Percentiles rank a stretch among this genome's conserved stretches.
Conservation (phyloP, 1,140 invertebrate species). For the Leptinotarsa defecta region DNA sequence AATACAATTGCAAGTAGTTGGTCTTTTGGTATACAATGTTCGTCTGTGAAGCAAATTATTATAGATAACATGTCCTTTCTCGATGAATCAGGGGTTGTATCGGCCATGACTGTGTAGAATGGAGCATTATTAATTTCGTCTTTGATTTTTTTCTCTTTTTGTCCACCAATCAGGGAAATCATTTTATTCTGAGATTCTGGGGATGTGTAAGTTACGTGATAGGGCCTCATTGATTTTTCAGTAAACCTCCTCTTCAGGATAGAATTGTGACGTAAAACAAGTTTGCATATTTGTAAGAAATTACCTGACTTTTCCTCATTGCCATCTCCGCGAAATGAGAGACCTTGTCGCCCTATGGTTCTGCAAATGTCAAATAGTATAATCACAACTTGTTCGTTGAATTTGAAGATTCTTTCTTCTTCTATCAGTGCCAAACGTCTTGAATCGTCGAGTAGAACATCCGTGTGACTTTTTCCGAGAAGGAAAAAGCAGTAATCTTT, state of each 20-base stretch:
- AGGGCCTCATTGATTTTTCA: not conserved
- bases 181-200: not conserved
- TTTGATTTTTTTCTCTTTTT: not conserved
- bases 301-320: no score
- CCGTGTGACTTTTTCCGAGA: not conserved
- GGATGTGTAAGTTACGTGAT: not conserved
- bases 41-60: not conserved
- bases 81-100: not conserved
- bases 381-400: not conserved
- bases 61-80: not conserved
- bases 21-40: not conserved
- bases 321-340: not conserved
- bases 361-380: not conserved
- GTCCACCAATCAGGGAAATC: not conserved
- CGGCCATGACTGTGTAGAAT: not conserved
- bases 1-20: not conserved
- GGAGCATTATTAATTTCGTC: not conserved
- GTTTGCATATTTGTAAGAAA: not conserved
- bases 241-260: not conserved
- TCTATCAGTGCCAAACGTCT: not conserved
- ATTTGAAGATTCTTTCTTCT: not conserved
- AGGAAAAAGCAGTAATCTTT: not conserved
- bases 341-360: not conserved
- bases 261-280: not conserved
- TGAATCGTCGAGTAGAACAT: not conserved